Evolutionary conservation across 2,797 vertebrate genomes (phyloP), one percentile per base, ranked within the genome.

Genomic region (Hafferia zeledoni): DNA sequence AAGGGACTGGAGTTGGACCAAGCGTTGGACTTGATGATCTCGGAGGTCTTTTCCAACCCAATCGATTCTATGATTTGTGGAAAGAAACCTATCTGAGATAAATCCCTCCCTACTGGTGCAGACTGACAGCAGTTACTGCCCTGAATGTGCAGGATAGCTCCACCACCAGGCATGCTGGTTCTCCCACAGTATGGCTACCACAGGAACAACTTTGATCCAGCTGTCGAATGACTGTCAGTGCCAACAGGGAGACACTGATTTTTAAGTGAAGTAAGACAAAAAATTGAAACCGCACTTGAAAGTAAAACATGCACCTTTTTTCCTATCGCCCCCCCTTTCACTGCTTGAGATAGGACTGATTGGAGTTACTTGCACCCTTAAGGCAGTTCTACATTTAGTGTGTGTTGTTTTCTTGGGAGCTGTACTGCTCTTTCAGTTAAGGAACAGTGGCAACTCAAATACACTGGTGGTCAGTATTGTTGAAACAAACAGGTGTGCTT

Each of bases 281-380:
- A 23, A 44, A 30, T 39, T 80, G 68, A 50, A 93, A 55, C 37
- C 16, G 15, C 11, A 30, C 24, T 47, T 47, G 43, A 59, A 59
- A 79, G 35, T 64, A 35, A 68, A 91, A 35, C 9, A 5, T 52
- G 23, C 30, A 24, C n/a, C 1, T 15, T 81, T 81, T 75, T 15
- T 19, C 20, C 13, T 44, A 0, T 28, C 67, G n/a, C 13, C 23
- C 2, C 2, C 5, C 10, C 3, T 44, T 70, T 63, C 22, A 18
- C 24, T 87, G 4, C 19, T n/a, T 50, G 30, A 87, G 56, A 14
- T 4, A 24, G 30, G n/a, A 74, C 35, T 65, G 15, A 20, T n/a
- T 10, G 13, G 37, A 72, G 25, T 79, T 50, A 39, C 37, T 55
- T 33, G 39, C 28, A 64, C 35, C 6, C 6, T 78, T 59, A 27